A percentile compares a stretch with the other conserved stretches of the same genome.
Evolutionary conservation across 2,113 vertebrate species (phyloP).

Genomic region (Cololabis saira): DNA sequence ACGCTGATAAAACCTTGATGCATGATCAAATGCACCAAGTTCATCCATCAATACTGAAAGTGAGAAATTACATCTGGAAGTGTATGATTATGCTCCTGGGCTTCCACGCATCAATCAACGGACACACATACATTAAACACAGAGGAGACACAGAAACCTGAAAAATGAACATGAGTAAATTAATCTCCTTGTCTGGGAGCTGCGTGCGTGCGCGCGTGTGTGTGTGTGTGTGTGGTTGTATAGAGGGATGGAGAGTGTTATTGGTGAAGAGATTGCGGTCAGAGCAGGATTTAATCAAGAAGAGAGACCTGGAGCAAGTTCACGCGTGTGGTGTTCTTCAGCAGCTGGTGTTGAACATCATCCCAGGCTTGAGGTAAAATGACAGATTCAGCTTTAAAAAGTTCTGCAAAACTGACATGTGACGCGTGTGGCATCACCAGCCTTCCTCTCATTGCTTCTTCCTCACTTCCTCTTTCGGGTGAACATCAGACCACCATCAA

Average conservation of each 20-base stretch:
- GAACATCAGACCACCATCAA: no score
- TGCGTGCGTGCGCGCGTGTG: slow-evolving; percentile 30
- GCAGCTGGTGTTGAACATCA: slow-evolving; percentile 15
- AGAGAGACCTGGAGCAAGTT: slow-evolving; percentile 31
- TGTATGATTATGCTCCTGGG: slow-evolving; percentile 76
- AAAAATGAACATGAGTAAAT: slow-evolving; percentile 77
- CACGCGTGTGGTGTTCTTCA: slow-evolving; percentile 1
- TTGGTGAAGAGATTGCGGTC: slow-evolving; percentile 56
- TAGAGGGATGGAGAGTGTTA: slow-evolving; percentile 54
- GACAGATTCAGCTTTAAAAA: no score
- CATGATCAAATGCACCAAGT: slow-evolving; percentile 67
- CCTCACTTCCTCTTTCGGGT: no score
- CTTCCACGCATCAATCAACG: slow-evolving; percentile 69
- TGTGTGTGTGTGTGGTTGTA: slow-evolving; percentile 29
- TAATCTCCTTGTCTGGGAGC: slow-evolving; percentile 62
- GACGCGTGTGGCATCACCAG: no score
- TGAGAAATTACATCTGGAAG: slow-evolving; percentile 80
- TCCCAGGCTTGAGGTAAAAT: not conserved
- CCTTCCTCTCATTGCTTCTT: no score
- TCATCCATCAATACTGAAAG: slow-evolving; percentile 70
- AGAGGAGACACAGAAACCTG: slow-evolving; percentile 61
- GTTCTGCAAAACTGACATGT: no score
- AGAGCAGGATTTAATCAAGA: slow-evolving; percentile 69
- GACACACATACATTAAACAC: slow-evolving; percentile 60
- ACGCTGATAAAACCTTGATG: slow-evolving; percentile 42